Evolutionary conservation across 2,888 invertebrate species (phyloP).

Genomic region (Leptarthrus brevirostris): DNA sequence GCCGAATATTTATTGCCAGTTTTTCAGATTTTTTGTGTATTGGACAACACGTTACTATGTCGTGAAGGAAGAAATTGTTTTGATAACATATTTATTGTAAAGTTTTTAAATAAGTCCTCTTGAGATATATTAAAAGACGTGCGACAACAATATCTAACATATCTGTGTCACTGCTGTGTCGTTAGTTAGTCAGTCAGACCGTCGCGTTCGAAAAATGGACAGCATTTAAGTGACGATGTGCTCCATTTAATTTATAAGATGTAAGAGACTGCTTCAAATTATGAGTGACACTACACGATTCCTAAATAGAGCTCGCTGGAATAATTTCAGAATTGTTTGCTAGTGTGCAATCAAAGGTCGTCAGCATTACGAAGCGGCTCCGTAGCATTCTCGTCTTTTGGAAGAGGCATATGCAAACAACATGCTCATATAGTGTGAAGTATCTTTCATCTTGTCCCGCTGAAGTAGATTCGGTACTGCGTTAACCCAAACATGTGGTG

Average conservation of each 20-base stretch:
- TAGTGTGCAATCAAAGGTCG: constrained; percentile 16
- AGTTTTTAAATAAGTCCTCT: neutral
- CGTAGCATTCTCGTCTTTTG: neutral
- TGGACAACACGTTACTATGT: constrained; percentile 19
- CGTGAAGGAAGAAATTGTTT: constrained; percentile 7
- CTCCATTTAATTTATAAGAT: constrained; percentile 30
- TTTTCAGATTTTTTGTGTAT: too few relatives aligned
- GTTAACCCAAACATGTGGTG: neutral
- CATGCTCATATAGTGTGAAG: too few relatives aligned
- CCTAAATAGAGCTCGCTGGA: constrained; percentile 15
- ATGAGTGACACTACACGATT: constrained; percentile 33
- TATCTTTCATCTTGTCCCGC: neutral
- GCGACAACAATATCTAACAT: neutral
- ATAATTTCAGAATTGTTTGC: constrained; percentile 19
- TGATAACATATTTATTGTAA: constrained; percentile 16
- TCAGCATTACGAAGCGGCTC: constrained; percentile 4
- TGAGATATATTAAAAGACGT: neutral
- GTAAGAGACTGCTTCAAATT: constrained; percentile 27
- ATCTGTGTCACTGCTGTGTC: neutral
- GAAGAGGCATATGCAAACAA: neutral
- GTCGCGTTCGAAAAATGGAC: neutral
- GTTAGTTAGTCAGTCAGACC: neutral
- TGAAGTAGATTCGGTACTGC: neutral
- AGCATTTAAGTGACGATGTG: constrained; percentile 2
- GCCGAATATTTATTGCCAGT: constrained; percentile 26